A percentile compares a stretch with the other conserved stretches of the same genome.
Evolutionary conservation across 1,140 invertebrate species (phyloP).

Genomic region (Trichonephila clavipes): DNA sequence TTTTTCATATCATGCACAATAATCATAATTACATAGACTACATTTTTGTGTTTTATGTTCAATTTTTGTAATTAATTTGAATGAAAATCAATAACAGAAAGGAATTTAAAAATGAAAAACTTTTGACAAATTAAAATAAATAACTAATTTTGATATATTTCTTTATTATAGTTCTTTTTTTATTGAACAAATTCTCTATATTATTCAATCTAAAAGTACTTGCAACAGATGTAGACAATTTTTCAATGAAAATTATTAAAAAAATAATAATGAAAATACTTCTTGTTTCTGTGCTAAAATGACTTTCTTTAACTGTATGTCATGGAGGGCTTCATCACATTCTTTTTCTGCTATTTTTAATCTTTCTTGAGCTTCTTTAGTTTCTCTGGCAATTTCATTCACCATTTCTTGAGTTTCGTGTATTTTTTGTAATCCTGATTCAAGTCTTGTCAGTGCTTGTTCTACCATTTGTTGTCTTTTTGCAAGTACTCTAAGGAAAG

Average conservation of each 20-base stretch:
- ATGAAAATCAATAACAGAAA: too few relatives aligned
- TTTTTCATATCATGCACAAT: too few relatives aligned
- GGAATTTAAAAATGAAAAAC: too few relatives aligned
- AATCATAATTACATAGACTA: too few relatives aligned
- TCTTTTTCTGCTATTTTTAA: conserved; percentile 86
- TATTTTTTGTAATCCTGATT: conserved; percentile 89
- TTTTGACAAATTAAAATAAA: too few relatives aligned
- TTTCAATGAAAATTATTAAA: neutral
- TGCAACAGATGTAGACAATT: too few relatives aligned
- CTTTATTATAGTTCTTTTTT: too few relatives aligned
- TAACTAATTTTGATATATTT: too few relatives aligned
- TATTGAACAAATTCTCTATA: too few relatives aligned
- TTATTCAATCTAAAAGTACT: too few relatives aligned
- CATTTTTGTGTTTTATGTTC: too few relatives aligned
- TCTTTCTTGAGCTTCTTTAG: conserved; percentile 88
- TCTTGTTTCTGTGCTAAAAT: conserved; percentile 34
- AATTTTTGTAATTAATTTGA: too few relatives aligned
- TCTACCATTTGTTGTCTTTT: conserved; percentile 35
- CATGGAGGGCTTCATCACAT: conserved; percentile 88
- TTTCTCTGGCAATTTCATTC: conserved; percentile 88
- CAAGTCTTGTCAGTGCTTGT: conserved; percentile 86
- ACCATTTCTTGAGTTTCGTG: conserved; percentile 87
- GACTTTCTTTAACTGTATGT: conserved; percentile 83
- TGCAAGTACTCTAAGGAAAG: conserved; percentile 29
- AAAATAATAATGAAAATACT: neutral